Conservation (phyloP, 2,888 invertebrate species). For the Hyppa rectilinea region DNA sequence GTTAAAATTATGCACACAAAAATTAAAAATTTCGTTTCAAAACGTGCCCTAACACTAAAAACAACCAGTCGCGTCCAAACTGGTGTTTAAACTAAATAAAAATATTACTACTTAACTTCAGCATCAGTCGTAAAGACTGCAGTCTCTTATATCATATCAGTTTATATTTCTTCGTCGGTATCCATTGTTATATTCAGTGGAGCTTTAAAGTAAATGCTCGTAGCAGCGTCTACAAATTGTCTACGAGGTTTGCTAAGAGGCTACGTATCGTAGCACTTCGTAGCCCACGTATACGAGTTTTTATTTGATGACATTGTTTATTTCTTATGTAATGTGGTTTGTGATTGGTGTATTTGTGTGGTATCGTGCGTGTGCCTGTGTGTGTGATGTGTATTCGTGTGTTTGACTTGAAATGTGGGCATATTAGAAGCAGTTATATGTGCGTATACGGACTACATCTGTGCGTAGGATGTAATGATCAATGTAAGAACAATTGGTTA, state of each 20-base stretch:
- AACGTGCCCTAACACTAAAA: slow-evolving; percentile 13
- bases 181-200: slow-evolving; percentile 65
- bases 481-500: no score
- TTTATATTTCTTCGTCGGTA: slow-evolving; percentile 61
- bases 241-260: slow-evolving; percentile 71
- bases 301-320: slow-evolving; percentile 59
- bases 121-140: slow-evolving; percentile 52
- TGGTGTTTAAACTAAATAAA: slow-evolving; percentile 34
- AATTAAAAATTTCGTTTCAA: not conserved
- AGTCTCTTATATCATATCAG: slow-evolving; percentile 61
- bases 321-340: slow-evolving; percentile 35
- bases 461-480: no score
- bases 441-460: no score
- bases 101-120: slow-evolving; percentile 31
- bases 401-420: not conserved
- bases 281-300: slow-evolving; percentile 49
- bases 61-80: not conserved
- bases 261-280: slow-evolving; percentile 64
- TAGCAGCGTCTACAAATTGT: slow-evolving; percentile 73
- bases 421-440: not conserved
- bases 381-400: not conserved
- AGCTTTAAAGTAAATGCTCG: slow-evolving; percentile 66
- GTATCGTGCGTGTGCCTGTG: slow-evolving; percentile 6
- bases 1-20: not conserved
- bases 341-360: not conserved